Evolutionary conservation across 2,113 vertebrate species (phyloP), one percentile per base, ranked within the genome.

Genomic region (Reinhardtius hippoglossoides): DNA sequence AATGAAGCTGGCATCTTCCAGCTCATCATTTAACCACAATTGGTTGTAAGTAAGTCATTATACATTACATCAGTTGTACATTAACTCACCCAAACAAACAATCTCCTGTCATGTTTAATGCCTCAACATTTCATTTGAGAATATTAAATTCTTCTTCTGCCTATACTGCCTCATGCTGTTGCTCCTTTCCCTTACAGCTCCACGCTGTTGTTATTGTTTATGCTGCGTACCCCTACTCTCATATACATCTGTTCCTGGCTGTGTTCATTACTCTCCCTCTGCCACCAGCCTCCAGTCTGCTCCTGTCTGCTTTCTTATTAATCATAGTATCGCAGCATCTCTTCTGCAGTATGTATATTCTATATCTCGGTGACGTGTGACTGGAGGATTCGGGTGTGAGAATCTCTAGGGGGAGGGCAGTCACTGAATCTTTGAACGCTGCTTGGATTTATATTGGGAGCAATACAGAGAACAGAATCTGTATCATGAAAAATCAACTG

Each of bases 331-430:
- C 18, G 2, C 44, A 48, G 58, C 50, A 75, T 71, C 52, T 74
- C 61, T 35, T 44, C 61, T 81, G 65, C 74, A 24, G 9, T 61
- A 57, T 50, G 31, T 82, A 65, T 68, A 80, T 82, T 85, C 72
- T 20, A 71, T 81, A 72, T 68, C 63, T 67, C 44, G 10, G 27
- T 75, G 71, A 68, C 46, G 27, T 69, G 62, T 72, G 80, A 61
- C 65, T 69, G 78, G 52, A 64, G 68, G 18, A 31, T 52, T 80
- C 26, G 56, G 26, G 16, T 72, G 31, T 61, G 57, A 48, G 52
- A 35, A 40, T 56, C 57, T 72, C 44, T 18, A n/a, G 74, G 54
- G 86, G 71, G 40, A 18, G 3, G 21, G 40, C 10, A 15, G 44
- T 67, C 16, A 21, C 31, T 67, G 31, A 42, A 62, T 59, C 37